Percentiles rank a stretch among this genome's conserved stretches.
These are phyloP conservation scores for Erpobdella octoculata DNA, from an alignment of 2,888 invertebrate species.

Conservation along the genomic window DNA sequence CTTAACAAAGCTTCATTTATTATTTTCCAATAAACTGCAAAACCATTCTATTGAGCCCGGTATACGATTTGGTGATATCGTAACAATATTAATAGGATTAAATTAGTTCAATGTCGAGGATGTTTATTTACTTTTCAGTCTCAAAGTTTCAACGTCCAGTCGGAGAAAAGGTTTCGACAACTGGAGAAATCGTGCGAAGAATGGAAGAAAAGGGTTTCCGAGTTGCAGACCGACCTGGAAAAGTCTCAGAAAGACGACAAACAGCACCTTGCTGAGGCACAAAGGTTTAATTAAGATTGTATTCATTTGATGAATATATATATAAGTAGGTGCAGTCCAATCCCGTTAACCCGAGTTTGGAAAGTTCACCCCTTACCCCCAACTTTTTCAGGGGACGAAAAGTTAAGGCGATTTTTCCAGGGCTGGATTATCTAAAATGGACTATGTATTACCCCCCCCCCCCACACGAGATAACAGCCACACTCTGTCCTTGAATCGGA, in stretches of 20 bases:
- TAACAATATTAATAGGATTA: too few species aligned
- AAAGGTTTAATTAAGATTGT: slow-evolving; percentile 4
- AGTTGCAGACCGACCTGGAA: slow-evolving; percentile 26
- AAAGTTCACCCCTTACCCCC: too few species aligned
- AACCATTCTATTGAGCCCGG: too few species aligned
- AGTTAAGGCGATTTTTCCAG: neutral
- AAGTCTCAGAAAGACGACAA: slow-evolving; percentile 25
- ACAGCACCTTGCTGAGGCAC: slow-evolving; percentile 14
- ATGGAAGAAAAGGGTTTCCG: slow-evolving; percentile 29
- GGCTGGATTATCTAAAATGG: neutral
- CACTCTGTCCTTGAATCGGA: too few species aligned
- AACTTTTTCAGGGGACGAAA: neutral
- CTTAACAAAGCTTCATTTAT: too few species aligned
- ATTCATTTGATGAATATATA: too few species aligned
- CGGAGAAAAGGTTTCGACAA: slow-evolving; percentile 28
- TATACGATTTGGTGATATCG: too few species aligned
- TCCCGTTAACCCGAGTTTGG: too few species aligned
- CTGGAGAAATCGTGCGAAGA: slow-evolving; percentile 29
- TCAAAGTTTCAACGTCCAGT: slow-evolving; percentile 28
- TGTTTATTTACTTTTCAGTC: slow-evolving; percentile 20
- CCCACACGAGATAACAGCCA: too few species aligned
- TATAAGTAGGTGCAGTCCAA: too few species aligned
- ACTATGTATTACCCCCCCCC: too few species aligned
- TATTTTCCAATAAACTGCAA: too few species aligned
- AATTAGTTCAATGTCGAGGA: neutral